Evolutionary conservation across 2,888 invertebrate species (phyloP), one percentile per base, ranked within the genome.

Genomic region (Cheiracanthium punctorium): DNA sequence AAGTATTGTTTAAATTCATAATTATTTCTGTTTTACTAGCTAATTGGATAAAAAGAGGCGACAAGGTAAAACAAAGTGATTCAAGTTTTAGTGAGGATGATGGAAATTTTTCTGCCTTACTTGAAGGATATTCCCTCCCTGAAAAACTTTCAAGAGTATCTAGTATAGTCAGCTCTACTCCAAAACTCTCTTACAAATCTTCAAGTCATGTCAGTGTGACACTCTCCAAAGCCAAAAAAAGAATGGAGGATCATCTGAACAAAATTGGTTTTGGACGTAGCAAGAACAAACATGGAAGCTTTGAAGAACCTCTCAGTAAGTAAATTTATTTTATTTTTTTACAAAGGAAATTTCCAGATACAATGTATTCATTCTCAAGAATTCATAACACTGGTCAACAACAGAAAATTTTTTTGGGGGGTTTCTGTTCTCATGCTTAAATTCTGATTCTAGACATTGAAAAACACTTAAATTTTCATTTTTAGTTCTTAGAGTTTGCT

Each of bases 221-320:
- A 17, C 92, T 96, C 41, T 94, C 95, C 91, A 96, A 96, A 91
- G 97, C 97, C 0, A 95, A 96, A 90, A 95, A 96, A 89, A 93
- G 97, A 90, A 96, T 98, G 90, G 98, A 98, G 92, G 96, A 97
- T 90, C 95, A 97, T 89, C 93, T 98, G 82, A 96, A 92, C 87
- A 91, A 91, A 88, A 90, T 90, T 82, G 91, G 90, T 20, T 90
- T 91, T 76, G 90, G 90, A 14, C 90, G 92, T 43, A 91, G 91
- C 43, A 97, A 97, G 91, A 97, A 96, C 91, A 96, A 97, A 92
- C 95, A 96, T 91, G 96, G 96, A 29, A 97, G 96, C 90, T 94
- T 95, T 88, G 97, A 97, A 92, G 97, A 98, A 91, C 94, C 95
- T 0, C 94, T 95, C 87, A 95, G 95, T 89, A 94, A 75, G 43